Base-by-base conservation (phyloP, 2,888 invertebrate genomes). In the Scaptomyza polygonia region DNA sequence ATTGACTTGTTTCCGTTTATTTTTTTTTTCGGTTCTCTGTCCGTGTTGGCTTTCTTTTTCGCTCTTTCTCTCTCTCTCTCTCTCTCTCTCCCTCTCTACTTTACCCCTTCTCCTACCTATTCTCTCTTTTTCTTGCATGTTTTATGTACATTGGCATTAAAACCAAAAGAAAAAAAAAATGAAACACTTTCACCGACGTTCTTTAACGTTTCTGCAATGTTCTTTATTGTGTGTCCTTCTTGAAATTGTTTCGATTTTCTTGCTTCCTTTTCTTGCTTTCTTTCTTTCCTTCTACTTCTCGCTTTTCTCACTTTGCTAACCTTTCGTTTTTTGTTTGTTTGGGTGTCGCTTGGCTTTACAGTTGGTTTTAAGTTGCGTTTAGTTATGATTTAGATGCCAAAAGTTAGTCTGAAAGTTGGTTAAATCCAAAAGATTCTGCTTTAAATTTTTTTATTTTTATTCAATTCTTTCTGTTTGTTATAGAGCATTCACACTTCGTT, bases 1-100 rank as follows among this genome's bases (percentile, higher is more conserved):
- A 83, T 83, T 83, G 83, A 83, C 86, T 88, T 87, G 88, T 82
- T 83, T 83, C 83, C 83, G 74, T 68, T 76, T 47, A 58, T 74
- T 45, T 47, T 47, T 49, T 25, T 8, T 42, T 43, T 45, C 36
- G 32, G 61, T 57, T 36, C 16, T 12, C 14, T 29, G 21, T 21
- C 58, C 52, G 34, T 40, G 34, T 54, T 45, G 42, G 45, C 16
- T 30, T 30, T 30, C 12, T 11, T 16, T 12, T 45, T 0, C n/a
- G n/a, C n/a, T n/a, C n/a, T n/a, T n/a, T n/a, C n/a, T n/a, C n/a
- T n/a, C n/a, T n/a, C n/a, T n/a, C n/a, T n/a, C n/a, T n/a, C n/a
- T n/a, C n/a, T 27, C 11, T 14, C 3, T 6, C 27, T 6, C 14
- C 5, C 12, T 47, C 11, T 21, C 2, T n/a, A n/a, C n/a, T n/a